Percentiles rank a stretch among this genome's conserved stretches.
phyloP scores from a whole-genome alignment of 2,888 invertebrate species.

The Latrodectus elegans region DNA sequence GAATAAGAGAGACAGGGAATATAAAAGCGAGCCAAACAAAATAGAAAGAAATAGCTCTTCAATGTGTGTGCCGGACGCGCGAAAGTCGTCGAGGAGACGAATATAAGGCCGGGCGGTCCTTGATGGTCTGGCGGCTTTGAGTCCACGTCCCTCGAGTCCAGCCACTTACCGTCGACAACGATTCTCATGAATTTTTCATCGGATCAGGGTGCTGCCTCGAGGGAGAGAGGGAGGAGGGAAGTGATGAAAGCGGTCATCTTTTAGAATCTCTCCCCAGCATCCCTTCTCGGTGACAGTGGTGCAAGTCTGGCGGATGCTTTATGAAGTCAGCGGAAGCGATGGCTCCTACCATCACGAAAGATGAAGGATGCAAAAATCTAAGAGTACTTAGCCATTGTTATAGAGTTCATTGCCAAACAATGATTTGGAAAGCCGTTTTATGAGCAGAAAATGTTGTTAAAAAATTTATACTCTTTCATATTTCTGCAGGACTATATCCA shows the following conservation, averaged over 20 bases:
- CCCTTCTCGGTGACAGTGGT: neutral
- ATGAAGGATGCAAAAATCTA: no score
- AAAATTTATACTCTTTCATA: no score
- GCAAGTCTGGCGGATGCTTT: neutral
- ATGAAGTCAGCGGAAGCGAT: no score
- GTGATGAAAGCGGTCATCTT: constrained; percentile 69
- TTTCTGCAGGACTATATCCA: no score
- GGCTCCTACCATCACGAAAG: no score
- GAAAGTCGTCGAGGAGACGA: constrained; percentile 35
- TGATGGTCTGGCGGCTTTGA: constrained; percentile 42
- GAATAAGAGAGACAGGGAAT: constrained; percentile 34
- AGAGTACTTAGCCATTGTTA: no score
- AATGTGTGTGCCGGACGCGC: constrained; percentile 47
- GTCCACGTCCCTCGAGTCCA: constrained; percentile 50
- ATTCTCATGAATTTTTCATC: constrained; percentile 69
- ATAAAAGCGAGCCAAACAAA: constrained; percentile 23
- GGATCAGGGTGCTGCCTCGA: constrained; percentile 42
- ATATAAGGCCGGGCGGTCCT: constrained; percentile 46
- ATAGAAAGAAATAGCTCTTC: constrained; percentile 25
- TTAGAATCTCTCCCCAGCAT: constrained; percentile 46
- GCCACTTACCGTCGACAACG: constrained; percentile 68
- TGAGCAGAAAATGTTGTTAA: no score
- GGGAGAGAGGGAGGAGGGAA: constrained; percentile 15
- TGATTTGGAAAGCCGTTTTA: no score
- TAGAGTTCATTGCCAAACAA: no score